Base-by-base conservation (phyloP, 2,113 vertebrate genomes). In the Vanacampus margaritifer region DNA sequence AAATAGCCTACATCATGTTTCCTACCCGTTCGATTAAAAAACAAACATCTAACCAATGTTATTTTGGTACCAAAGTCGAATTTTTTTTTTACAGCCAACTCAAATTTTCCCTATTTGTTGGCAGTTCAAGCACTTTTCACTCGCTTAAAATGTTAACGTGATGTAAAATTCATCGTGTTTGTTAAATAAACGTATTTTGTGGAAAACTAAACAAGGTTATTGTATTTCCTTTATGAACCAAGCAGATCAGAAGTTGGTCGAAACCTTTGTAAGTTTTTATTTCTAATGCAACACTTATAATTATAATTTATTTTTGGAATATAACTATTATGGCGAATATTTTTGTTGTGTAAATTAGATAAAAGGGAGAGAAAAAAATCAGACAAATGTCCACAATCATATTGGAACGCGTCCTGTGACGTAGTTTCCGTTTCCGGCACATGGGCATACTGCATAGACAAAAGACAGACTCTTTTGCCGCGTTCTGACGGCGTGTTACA, bases 391-490 rank as follows among this genome's bases (percentile, higher is more conserved):
- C 37, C 1, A 39, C 37, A 50, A 65, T 4, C 2, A 14, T 53
- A 71, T 54, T 63, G 65, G 53, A 64, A 82, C 9, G 64, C 58
- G 50, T 28, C 72, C 72, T 3, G 2, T 50, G 6, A 82, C 84
- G 79, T 19, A 39, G 0, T 0, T 88, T 89, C 89, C 86, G 83
- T 23, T 88, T 87, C 87, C 78, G 66, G 0, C 54, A 10, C 8
- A 69, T 39, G 76, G 79, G 82, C 79, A n/a, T n/a, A n/a, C n/a
- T n/a, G n/a, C n/a, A 80, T 80, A 51, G 71, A 75, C 67, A 79
- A 79, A 76, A 76, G 51, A 23, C 12, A 24, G 11, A 41, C 24
- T 51, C 1, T 0, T 2, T 76, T 65, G 13, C 83, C 71, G 81
- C 89, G 89, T 88, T 84, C 32, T 45, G 46, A 17, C 14, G 69